phyloP scores from a whole-genome alignment of 1,140 invertebrate genomes.

The Rhopalosiphum maidis region DNA sequence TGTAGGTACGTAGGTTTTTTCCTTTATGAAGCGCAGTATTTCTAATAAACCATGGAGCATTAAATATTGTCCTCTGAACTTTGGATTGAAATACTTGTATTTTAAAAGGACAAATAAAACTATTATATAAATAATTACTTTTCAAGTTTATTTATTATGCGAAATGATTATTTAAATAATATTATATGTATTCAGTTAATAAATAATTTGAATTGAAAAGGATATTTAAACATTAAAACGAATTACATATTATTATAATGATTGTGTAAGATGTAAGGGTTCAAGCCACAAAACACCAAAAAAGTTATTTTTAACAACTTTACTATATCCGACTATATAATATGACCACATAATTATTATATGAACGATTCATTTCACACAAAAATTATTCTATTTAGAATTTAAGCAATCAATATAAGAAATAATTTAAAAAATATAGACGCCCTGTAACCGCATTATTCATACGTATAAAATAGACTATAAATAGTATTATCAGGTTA shows the following conservation, averaged over 20 bases:
- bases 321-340: background rate
- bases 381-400: no score
- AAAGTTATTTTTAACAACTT: background rate
- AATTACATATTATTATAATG: background rate
- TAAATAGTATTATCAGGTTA: background rate
- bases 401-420: background rate
- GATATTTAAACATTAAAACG: background rate
- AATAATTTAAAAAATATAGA: background rate
- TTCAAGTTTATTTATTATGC: background rate
- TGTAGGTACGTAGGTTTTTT: no score
- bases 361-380: no score
- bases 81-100: no score
- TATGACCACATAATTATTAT: no score
- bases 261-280: background rate
- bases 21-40: no score
- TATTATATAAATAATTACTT: slow-evolving; percentile 1
- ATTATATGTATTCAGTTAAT: background rate
- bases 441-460: background rate
- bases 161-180: background rate
- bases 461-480: background rate
- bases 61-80: no score
- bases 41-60: background rate
- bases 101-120: background rate
- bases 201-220: background rate
- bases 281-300: background rate